A percentile compares a stretch with the other conserved stretches of the same genome.
These are phyloP conservation scores for Cephus nigrinus DNA, from an alignment of 2,888 invertebrate genomes.

Conservation along the genomic window DNA sequence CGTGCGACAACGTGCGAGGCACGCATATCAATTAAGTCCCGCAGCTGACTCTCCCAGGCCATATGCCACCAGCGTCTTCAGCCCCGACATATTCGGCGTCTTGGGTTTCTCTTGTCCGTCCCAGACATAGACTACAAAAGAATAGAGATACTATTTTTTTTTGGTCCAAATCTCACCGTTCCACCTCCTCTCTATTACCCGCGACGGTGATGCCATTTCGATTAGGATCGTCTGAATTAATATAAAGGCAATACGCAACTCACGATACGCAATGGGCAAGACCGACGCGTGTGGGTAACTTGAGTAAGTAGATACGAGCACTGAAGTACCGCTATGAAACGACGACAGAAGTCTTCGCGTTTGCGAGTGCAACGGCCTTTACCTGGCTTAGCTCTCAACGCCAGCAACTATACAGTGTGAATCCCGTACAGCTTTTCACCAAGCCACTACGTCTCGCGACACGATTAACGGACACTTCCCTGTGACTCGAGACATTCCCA, in stretches of 20 bases:
- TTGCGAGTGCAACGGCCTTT: constrained; percentile 60
- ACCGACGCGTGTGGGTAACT: not conserved
- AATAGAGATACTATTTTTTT: not conserved
- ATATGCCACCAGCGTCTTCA: not conserved
- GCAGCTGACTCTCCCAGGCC: not conserved
- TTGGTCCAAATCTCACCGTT: not conserved
- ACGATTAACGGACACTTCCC: not conserved
- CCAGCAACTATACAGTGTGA: not conserved
- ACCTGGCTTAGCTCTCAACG: constrained; percentile 38
- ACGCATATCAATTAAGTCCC: not conserved
- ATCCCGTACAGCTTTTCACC: not conserved
- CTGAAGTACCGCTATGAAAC: constrained; percentile 50
- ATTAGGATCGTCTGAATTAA: not conserved
- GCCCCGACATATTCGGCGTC: not conserved
- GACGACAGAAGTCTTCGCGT: constrained; percentile 44
- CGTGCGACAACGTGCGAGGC: not conserved
- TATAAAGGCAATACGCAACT: not conserved
- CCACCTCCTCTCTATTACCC: not conserved
- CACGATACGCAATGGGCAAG: not conserved
- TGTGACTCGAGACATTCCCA: not conserved
- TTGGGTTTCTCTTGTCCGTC: not conserved
- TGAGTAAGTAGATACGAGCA: not conserved
- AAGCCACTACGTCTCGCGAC: not conserved
- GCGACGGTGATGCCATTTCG: not conserved
- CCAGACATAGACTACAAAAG: not conserved